Percentiles rank a stretch among this genome's conserved stretches.
Evolutionary conservation across 2,888 invertebrate species (phyloP).

Genomic region (Himalopsyche japonica): DNA sequence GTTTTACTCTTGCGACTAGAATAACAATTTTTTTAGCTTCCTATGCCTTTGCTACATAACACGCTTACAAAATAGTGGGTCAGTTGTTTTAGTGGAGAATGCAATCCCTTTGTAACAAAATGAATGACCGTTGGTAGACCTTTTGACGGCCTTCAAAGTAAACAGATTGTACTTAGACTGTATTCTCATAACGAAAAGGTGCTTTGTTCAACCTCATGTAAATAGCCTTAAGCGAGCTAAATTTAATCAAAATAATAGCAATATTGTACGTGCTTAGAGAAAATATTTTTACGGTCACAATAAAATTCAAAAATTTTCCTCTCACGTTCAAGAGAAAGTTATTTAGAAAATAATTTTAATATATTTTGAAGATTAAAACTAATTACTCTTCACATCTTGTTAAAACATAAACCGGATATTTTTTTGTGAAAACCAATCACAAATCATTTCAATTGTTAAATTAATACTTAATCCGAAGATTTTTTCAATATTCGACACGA

Average conservation of each 20-base stretch:
- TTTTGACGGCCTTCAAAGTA: slow-evolving; percentile 1
- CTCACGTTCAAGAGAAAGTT: too few species aligned
- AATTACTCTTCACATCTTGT: too few species aligned
- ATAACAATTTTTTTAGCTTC: background rate
- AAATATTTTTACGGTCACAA: background rate
- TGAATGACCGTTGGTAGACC: background rate
- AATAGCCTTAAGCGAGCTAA: background rate
- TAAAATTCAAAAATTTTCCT: background rate
- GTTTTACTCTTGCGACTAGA: background rate
- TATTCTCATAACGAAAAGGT: background rate
- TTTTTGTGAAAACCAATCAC: too few species aligned
- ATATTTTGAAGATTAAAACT: too few species aligned
- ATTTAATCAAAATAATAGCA: background rate
- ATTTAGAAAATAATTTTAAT: too few species aligned
- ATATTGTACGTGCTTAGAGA: background rate
- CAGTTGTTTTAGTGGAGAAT: background rate
- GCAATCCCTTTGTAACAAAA: background rate
- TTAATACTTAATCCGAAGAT: too few species aligned
- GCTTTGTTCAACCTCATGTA: slow-evolving; percentile 1
- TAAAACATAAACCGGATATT: too few species aligned
- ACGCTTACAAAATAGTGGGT: background rate
- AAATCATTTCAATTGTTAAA: too few species aligned
- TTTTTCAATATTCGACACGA: too few species aligned
- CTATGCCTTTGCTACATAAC: background rate
- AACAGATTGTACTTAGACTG: background rate